Percentiles rank a stretch among this genome's conserved stretches.
Evolutionary conservation across 1,140 invertebrate species (phyloP).

Genomic region (Aphelenchoides avenae): DNA sequence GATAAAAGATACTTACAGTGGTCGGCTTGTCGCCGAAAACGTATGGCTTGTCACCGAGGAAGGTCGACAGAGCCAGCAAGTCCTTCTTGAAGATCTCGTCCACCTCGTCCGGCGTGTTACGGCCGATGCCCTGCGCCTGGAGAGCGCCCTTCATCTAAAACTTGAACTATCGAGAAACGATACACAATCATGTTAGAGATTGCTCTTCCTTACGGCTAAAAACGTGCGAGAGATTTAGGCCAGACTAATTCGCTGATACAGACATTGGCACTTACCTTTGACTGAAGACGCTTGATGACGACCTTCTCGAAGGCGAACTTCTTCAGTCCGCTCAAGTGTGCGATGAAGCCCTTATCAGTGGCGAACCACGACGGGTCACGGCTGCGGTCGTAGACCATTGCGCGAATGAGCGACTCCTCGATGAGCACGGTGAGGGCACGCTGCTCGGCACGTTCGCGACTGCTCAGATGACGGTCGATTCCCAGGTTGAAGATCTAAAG

Average conservation of each 20-base stretch:
- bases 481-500: slow-evolving; percentile 78
- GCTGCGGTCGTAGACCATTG: slow-evolving; percentile 18
- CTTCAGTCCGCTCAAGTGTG: slow-evolving; percentile 23
- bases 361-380: slow-evolving; percentile 22
- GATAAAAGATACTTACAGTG: slow-evolving; percentile 67
- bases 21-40: slow-evolving; percentile 88
- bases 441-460: slow-evolving; percentile 73
- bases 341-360: slow-evolving; percentile 17
- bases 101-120: slow-evolving; percentile 82
- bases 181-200: too few relatives aligned
- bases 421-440: slow-evolving; percentile 89
- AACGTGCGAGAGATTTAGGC: not conserved
- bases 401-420: slow-evolving; percentile 63
- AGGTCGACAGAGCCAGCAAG: slow-evolving; percentile 76
- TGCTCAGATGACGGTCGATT: slow-evolving; percentile 72
- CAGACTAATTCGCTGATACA: not conserved
- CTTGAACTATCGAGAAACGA: not conserved
- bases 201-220: not conserved
- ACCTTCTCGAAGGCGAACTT: slow-evolving; percentile 30
- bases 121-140: slow-evolving; percentile 71
- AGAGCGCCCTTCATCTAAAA: slow-evolving; percentile 26
- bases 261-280: not conserved
- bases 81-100: slow-evolving; percentile 82
- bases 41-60: slow-evolving; percentile 70
- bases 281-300: slow-evolving; percentile 12